phyloP scores from a whole-genome alignment of 2,797 vertebrate genomes.

The Megaceryle alcyon region DNA sequence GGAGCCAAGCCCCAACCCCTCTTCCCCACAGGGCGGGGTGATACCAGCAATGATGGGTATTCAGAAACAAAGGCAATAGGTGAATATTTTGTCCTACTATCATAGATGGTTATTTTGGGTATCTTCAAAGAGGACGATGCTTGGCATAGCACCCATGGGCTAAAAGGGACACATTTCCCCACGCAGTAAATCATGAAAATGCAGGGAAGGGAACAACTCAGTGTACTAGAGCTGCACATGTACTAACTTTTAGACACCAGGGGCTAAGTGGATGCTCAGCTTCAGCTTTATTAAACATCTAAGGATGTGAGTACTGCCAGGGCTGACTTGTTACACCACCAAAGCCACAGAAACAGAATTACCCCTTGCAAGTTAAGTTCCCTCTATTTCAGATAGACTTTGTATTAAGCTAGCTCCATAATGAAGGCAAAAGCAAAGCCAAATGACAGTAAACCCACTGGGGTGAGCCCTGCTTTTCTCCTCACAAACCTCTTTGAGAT shows the following conservation, averaged over 20 bases:
- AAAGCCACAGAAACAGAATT: neutral
- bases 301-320: neutral
- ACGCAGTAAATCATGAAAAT: neutral
- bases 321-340: neutral
- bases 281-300: neutral
- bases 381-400: neutral
- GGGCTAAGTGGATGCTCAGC: neutral
- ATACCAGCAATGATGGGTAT: neutral
- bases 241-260: neutral
- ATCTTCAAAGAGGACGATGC: neutral
- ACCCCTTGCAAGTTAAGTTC: neutral
- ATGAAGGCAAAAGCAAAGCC: neutral
- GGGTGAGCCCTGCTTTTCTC: neutral
- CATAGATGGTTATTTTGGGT: neutral
- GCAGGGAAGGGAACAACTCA: neutral
- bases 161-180: neutral
- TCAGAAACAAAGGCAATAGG: neutral
- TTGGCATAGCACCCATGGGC: fast-evolving
- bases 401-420: neutral
- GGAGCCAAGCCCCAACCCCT: neutral
- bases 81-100: neutral
- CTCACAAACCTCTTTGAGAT: neutral
- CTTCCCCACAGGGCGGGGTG: neutral
- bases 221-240: neutral
- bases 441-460: neutral